Evolutionary conservation across 2,113 vertebrate genomes (phyloP), one percentile per base, ranked within the genome.

Genomic region (Ophthalmolycus amberensis): DNA sequence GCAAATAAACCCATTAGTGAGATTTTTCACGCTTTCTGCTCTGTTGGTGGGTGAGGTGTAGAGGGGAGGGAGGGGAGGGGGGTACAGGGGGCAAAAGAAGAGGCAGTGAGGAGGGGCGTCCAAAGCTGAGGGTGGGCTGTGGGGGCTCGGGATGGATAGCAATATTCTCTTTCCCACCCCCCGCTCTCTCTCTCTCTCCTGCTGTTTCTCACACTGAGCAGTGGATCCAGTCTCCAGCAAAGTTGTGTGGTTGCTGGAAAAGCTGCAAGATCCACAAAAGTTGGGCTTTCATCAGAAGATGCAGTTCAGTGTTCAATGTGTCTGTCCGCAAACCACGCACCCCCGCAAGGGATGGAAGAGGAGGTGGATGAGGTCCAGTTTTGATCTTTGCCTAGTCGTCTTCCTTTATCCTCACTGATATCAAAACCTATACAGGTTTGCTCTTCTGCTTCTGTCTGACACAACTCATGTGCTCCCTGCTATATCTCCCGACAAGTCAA

Each of bases 1-100:
- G 93, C 94, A 93, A 95, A 95, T 94, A 94, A 91, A 94, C 93
- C 96, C 96, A 96, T 96, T 92, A 95, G 94, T 94, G 93, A 96
- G 89, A 94, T 95, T 94, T 94, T 95, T 93, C 95, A 95, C 93
- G 91, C 95, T 95, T 94, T 93, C 94, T 95, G 94, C 94, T 95
- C 94, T 93, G 88, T 93, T 86, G 91, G 93, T 94, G 95, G 89
- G 89, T 85, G 90, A 84, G 89, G 89, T 87, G 85, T 69, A 48
- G 79, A 60, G 74, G 75, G 62, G 62, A n/a, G 67, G 50, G 70
- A 62, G 80, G 75, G 37, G 76, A 38, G 44, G 71, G 74, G 75
- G 52, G 67, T 52, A 79, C 42, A 71, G 77, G 75, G 91, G 88
- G 85, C 85, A 15, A 87, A 87, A 84, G 89, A 88, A 88, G 93